Conservation (phyloP, 2,113 vertebrate species). For the Fulmarus glacialis region DNA sequence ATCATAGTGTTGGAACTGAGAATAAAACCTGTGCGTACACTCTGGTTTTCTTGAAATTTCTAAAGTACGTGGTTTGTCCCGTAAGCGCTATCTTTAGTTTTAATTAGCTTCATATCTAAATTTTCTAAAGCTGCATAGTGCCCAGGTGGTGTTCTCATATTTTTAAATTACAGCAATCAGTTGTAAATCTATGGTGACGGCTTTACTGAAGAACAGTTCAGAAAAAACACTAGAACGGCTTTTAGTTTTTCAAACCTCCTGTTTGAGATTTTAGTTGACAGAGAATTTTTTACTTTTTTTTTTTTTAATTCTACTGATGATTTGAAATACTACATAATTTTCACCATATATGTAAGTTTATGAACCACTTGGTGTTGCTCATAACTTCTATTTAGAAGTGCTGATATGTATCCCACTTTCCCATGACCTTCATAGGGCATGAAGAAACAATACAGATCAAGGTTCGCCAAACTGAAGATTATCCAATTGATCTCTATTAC, state of each 20-base stretch:
- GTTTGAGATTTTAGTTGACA: neutral
- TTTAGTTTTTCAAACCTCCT: neutral
- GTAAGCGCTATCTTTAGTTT: neutral
- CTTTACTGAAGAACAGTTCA: conserved; percentile 13
- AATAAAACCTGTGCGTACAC: neutral
- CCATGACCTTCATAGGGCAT: conserved; percentile 72
- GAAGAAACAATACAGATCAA: conserved; percentile 88
- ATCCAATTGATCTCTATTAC: conserved; percentile 97
- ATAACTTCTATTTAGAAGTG: neutral
- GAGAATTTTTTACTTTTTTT: neutral
- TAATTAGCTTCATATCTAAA: neutral
- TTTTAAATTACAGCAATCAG: neutral
- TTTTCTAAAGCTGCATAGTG: conserved; percentile 12
- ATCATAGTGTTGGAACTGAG: neutral
- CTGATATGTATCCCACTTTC: conserved; percentile 16
- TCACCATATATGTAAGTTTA: neutral
- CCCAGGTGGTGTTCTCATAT: neutral
- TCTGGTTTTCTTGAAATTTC: neutral
- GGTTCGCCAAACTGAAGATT: conserved; percentile 91
- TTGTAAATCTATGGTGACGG: neutral
- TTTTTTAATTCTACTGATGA: neutral
- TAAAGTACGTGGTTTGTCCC: neutral
- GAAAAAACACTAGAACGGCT: neutral
- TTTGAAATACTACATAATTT: neutral
- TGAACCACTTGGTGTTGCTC: neutral